These are phyloP conservation scores for Auanema freiburgensis DNA, from an alignment of 2,888 invertebrate species.

Conservation along the genomic window DNA sequence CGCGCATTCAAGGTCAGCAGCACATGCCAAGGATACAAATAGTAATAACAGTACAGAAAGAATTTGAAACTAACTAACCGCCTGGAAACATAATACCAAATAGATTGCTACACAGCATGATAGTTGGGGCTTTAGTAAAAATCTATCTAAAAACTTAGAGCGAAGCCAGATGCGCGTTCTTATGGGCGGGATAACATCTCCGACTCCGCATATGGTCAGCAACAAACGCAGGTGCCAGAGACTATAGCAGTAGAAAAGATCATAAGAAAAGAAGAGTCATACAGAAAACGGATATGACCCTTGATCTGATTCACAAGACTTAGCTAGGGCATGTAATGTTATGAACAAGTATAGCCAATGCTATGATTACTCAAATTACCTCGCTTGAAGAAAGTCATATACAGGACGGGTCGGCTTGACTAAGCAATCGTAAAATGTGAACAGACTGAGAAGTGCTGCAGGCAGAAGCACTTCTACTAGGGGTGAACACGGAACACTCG, in stretches of 20 bases:
- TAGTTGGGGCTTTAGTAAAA: background rate
- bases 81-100: constrained; percentile 19
- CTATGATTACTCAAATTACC: too few species aligned
- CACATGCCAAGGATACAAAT: background rate
- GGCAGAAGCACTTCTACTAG: too few species aligned
- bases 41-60: background rate
- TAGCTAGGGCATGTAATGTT: background rate
- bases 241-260: too few species aligned
- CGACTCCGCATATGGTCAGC: constrained; percentile 8
- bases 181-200: constrained; percentile 11
- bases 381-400: too few species aligned
- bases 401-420: too few species aligned
- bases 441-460: too few species aligned
- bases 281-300: background rate
- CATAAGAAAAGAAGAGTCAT: too few species aligned
- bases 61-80: constrained; percentile 9
- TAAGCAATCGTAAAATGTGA: too few species aligned
- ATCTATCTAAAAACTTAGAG: constrained; percentile 1
- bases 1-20: background rate
- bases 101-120: constrained; percentile 19
- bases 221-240: constrained; percentile 2
- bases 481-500: constrained; percentile 23
- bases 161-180: constrained; percentile 1
- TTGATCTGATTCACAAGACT: background rate
- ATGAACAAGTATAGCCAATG: background rate